Evolutionary conservation across 2,113 vertebrate species (phyloP).

Genomic region (Synodontis membranacea): DNA sequence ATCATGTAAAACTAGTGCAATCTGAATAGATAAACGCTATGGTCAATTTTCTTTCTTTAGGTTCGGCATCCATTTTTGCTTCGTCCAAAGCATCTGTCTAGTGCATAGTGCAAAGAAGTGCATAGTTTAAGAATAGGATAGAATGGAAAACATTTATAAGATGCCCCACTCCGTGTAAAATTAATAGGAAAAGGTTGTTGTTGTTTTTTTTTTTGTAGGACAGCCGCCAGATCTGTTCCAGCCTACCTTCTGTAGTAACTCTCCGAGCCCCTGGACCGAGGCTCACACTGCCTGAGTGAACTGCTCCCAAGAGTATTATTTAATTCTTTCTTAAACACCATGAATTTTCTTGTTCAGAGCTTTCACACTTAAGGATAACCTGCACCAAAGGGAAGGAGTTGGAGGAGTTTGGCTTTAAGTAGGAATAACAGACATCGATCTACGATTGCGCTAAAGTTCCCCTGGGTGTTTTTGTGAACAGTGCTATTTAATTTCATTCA

Average conservation of each 20-base stretch:
- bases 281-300: neutral
- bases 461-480: neutral
- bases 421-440: neutral
- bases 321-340: neutral
- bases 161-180: neutral
- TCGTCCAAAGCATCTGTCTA: neutral
- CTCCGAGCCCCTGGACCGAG: neutral
- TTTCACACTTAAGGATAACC: constrained; percentile 14
- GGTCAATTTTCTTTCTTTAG: neutral
- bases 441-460: neutral
- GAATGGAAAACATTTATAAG: neutral
- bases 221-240: neutral
- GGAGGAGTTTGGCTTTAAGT: neutral
- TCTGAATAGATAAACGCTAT: too few species aligned
- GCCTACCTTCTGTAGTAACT: neutral
- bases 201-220: neutral
- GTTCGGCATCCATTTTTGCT: too few species aligned
- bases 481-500: neutral
- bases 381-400: neutral
- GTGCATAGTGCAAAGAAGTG: neutral
- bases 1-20: neutral
- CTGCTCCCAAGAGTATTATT: neutral
- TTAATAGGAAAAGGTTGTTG: neutral
- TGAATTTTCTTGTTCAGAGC: constrained; percentile 9
- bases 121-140: neutral